Conservation (phyloP, 2,888 invertebrate genomes). For the Volucella inflata region DNA sequence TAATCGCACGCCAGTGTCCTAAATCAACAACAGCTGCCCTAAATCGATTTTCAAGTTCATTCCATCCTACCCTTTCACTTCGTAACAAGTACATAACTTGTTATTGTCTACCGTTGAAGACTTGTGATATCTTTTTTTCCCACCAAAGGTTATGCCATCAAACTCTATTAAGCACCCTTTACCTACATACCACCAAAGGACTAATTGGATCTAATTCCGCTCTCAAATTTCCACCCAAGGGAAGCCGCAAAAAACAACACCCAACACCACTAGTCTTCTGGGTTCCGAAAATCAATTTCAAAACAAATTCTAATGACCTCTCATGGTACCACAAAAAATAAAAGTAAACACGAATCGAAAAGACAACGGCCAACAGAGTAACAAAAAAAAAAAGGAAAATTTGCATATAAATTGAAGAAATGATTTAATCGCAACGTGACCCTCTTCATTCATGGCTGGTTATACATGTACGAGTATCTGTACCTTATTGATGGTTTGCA, state of each 20-base stretch:
- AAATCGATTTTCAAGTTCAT: too few relatives aligned
- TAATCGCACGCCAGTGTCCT: too few relatives aligned
- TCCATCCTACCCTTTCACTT: neutral
- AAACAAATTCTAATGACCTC: constrained; percentile 46
- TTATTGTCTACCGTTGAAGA: constrained; percentile 1
- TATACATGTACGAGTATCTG: too few relatives aligned
- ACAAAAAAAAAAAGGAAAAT: constrained; percentile 12
- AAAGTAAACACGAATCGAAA: constrained; percentile 2
- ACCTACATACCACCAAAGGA: constrained; percentile 3
- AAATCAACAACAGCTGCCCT: too few relatives aligned
- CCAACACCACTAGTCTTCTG: neutral
- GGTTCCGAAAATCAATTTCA: constrained; percentile 38
- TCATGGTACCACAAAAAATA: constrained; percentile 5
- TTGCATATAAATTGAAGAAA: constrained; percentile 72
- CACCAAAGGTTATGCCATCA: neutral
- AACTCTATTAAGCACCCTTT: neutral
- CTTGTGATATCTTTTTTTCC: constrained; percentile 22
- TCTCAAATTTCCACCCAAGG: neutral
- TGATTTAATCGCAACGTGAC: constrained; percentile 51
- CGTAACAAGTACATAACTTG: neutral
- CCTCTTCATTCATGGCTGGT: constrained; percentile 15
- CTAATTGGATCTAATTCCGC: constrained; percentile 51
- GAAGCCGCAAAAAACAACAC: constrained; percentile 1
- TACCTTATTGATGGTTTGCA: constrained; percentile 20
- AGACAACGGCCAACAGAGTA: neutral